Evolutionary conservation across 2,797 vertebrate genomes (phyloP).

Genomic region (Epinephelus coioides): DNA sequence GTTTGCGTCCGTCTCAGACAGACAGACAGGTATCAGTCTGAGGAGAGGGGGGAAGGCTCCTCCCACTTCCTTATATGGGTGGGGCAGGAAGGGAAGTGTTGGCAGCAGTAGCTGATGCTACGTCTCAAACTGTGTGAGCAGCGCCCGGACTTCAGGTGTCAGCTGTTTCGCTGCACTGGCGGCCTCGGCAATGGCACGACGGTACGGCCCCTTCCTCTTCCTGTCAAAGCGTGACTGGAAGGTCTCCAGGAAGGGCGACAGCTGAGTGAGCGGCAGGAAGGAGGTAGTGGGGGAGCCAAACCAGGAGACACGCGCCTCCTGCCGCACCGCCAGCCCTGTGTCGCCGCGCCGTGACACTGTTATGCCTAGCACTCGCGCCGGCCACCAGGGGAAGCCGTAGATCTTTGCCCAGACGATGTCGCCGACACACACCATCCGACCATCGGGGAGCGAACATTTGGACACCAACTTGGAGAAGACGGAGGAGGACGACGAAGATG

Average conservation of each 20-base stretch:
- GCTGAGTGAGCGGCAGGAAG: slow-evolving; percentile 94
- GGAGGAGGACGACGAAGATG: slow-evolving; percentile 89
- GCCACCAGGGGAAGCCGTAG: slow-evolving; percentile 99
- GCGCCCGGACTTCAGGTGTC: slow-evolving; percentile 96
- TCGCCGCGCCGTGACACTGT: slow-evolving; percentile 94
- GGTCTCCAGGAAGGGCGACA: slow-evolving; percentile 97
- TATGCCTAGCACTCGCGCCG: slow-evolving; percentile 94
- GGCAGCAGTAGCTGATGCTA: slow-evolving; percentile 76
- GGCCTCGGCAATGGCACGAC: slow-evolving; percentile 97
- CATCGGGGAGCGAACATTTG: slow-evolving; percentile 93
- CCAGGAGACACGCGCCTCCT: slow-evolving; percentile 98
- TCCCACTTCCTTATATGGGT: slow-evolving; percentile 20
- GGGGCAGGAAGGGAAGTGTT: not conserved
- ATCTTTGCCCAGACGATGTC: slow-evolving; percentile 99
- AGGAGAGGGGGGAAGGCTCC: not conserved
- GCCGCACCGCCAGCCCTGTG: slow-evolving; percentile 92
- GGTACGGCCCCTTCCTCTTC: slow-evolving; percentile 98
- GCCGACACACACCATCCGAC: slow-evolving; percentile 95
- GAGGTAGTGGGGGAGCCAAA: slow-evolving; percentile 98
- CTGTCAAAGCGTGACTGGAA: slow-evolving; percentile 98
- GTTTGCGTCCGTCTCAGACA: slow-evolving; percentile 27
- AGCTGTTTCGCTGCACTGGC: slow-evolving; percentile 97
- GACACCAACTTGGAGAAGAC: slow-evolving; percentile 98
- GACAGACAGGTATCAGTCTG: slow-evolving; percentile 24
- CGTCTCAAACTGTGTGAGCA: slow-evolving; percentile 99